Percentiles rank a stretch among this genome's conserved stretches.
phyloP scores from a whole-genome alignment of 2,797 vertebrate species.

The Nannoperca australis region DNA sequence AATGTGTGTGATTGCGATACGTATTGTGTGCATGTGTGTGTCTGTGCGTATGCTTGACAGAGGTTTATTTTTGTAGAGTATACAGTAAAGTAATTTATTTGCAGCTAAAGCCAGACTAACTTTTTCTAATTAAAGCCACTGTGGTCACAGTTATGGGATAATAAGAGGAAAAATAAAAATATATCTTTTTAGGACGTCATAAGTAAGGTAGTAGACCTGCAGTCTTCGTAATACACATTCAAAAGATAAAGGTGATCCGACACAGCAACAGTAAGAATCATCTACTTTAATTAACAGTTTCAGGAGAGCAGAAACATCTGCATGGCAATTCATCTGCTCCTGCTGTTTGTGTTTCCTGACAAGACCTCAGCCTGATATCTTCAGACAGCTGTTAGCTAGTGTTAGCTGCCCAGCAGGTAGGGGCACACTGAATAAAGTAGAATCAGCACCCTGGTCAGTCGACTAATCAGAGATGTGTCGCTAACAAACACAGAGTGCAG shows the following conservation, averaged over 20 bases:
- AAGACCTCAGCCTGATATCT: background rate
- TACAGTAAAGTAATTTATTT: conserved; percentile 19
- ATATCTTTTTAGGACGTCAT: background rate
- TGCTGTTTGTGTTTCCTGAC: background rate
- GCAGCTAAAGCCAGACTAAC: background rate
- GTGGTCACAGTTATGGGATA: background rate
- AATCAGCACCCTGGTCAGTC: background rate
- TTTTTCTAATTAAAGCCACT: background rate
- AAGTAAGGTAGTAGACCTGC: background rate
- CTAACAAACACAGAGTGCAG: background rate
- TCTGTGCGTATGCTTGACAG: background rate
- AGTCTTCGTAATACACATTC: background rate
- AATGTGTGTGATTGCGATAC: conserved; percentile 39
- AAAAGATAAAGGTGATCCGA: background rate
- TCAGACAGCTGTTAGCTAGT: background rate
- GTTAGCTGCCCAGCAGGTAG: background rate
- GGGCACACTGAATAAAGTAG: background rate
- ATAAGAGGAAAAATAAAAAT: background rate
- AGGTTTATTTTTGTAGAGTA: conserved; percentile 10
- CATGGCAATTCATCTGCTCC: background rate
- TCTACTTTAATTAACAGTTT: background rate
- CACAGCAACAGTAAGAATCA: background rate
- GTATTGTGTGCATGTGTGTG: background rate
- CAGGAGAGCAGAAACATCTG: background rate
- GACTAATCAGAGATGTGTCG: background rate